A percentile compares a stretch with the other conserved stretches of the same genome.
These are phyloP conservation scores for Calliphora vicina DNA, from an alignment of 1,140 invertebrate species.

Conservation along the genomic window DNA sequence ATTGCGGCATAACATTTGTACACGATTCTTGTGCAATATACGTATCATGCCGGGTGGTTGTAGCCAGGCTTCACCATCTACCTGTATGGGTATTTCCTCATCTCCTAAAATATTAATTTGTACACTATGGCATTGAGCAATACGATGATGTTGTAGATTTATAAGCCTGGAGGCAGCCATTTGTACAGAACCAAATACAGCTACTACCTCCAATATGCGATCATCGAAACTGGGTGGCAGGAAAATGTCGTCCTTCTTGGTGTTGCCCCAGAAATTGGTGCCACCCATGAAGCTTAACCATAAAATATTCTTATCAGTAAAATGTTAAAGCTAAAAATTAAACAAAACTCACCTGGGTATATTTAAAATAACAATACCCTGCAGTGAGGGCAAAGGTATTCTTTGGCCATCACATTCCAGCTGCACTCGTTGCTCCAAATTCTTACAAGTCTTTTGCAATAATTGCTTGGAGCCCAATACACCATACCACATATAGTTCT, in stretches of 20 bases:
- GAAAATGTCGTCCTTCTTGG: slow-evolving; percentile 88
- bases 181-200: slow-evolving; percentile 95
- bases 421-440: slow-evolving; percentile 93
- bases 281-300: slow-evolving; percentile 90
- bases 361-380: slow-evolving; percentile 96
- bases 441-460: slow-evolving; percentile 92
- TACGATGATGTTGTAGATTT: slow-evolving; percentile 95
- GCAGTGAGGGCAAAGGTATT: slow-evolving; percentile 90
- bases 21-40: slow-evolving; percentile 95
- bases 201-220: slow-evolving; percentile 92
- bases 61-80: slow-evolving; percentile 98
- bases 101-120: slow-evolving; percentile 94
- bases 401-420: slow-evolving; percentile 91
- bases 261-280: slow-evolving; percentile 97
- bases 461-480: slow-evolving; percentile 93
- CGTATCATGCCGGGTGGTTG: slow-evolving; percentile 95
- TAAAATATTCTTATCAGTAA: not conserved
- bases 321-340: not conserved
- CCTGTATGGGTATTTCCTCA: slow-evolving; percentile 89
- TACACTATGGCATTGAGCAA: slow-evolving; percentile 94
- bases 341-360: slow-evolving; percentile 72
- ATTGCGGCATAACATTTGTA: slow-evolving; percentile 94
- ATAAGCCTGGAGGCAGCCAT: slow-evolving; percentile 95
- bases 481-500: slow-evolving; percentile 98
- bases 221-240: slow-evolving; percentile 91